A percentile compares a stretch with the other conserved stretches of the same genome.
Conservation (phyloP, 2,797 vertebrate species). For the Acomys russatus region DNA sequence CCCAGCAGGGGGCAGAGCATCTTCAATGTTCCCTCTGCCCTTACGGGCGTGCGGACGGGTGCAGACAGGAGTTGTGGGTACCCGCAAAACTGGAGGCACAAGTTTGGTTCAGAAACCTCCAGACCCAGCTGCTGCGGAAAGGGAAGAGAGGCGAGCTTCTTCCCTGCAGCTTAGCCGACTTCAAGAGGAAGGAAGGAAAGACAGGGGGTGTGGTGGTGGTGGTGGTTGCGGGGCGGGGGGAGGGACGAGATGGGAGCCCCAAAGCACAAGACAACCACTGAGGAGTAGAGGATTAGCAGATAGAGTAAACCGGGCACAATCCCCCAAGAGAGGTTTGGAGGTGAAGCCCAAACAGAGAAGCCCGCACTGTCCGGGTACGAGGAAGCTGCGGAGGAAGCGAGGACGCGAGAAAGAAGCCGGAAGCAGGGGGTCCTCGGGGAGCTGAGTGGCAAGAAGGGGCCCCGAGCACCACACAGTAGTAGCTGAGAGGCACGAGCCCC, state of each 20-base stretch:
- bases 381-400: conserved; percentile 21
- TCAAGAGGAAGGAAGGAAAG: conserved; percentile 62
- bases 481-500: neutral
- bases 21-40: neutral
- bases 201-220: conserved; percentile 27
- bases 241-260: neutral
- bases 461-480: neutral
- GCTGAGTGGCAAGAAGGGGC: neutral
- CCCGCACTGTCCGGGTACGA: neutral
- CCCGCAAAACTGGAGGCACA: conserved; percentile 18
- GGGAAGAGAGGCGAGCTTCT: conserved; percentile 23
- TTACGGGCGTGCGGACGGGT: neutral
- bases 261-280: neutral
- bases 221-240: no score
- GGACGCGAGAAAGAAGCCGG: conserved; percentile 76
- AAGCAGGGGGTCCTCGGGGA: conserved; percentile 80
- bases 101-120: conserved; percentile 39
- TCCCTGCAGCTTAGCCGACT: neutral
- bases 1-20: neutral
- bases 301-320: neutral
- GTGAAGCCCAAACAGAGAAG: neutral
- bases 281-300: neutral
- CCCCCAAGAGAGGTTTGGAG: neutral
- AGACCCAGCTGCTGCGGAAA: conserved; percentile 74
- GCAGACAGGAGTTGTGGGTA: neutral